These are phyloP conservation scores for Nansenia antarctica DNA, from an alignment of 2,113 vertebrate genomes.

Conservation along the genomic window DNA sequence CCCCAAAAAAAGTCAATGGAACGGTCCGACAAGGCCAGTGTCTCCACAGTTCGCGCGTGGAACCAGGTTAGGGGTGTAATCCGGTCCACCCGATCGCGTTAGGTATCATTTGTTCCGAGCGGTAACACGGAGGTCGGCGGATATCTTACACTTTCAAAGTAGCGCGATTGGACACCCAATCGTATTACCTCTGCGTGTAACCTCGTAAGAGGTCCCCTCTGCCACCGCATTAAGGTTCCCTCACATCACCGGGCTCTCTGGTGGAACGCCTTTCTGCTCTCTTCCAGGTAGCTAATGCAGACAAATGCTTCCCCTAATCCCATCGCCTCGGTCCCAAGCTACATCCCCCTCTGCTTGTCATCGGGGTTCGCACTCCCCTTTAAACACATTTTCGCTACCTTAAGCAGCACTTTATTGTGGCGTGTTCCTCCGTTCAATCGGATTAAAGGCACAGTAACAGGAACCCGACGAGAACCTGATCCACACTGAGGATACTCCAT, in stretches of 20 bases:
- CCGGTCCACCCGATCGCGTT: too few species aligned
- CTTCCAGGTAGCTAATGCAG: constrained; percentile 62
- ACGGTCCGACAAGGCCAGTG: too few species aligned
- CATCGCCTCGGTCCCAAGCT: constrained; percentile 50
- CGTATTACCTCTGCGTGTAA: constrained; percentile 62
- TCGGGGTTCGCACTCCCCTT: constrained; percentile 63
- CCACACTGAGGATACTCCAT: constrained; percentile 68
- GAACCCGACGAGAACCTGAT: constrained; percentile 78
- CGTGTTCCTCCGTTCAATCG: constrained; percentile 76
- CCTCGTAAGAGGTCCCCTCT: constrained; percentile 66
- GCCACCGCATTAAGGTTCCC: constrained; percentile 71
- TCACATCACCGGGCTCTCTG: constrained; percentile 51
- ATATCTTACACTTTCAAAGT: constrained; percentile 60
- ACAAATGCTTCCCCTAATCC: constrained; percentile 75
- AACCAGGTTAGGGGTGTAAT: too few species aligned
- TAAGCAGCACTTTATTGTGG: constrained; percentile 84
- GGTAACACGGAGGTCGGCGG: too few species aligned
- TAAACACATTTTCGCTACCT: constrained; percentile 72
- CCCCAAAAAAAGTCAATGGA: too few species aligned
- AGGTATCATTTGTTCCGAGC: too few species aligned
- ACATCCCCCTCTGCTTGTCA: constrained; percentile 36
- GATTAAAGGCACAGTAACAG: constrained; percentile 73
- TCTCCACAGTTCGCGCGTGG: too few species aligned
- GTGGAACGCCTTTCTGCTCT: constrained; percentile 64
- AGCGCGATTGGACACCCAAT: constrained; percentile 31